A percentile compares a stretch with the other conserved stretches of the same genome.
Evolutionary conservation across 2,113 vertebrate genomes (phyloP).

Genomic region (Callorhinus ursinus): DNA sequence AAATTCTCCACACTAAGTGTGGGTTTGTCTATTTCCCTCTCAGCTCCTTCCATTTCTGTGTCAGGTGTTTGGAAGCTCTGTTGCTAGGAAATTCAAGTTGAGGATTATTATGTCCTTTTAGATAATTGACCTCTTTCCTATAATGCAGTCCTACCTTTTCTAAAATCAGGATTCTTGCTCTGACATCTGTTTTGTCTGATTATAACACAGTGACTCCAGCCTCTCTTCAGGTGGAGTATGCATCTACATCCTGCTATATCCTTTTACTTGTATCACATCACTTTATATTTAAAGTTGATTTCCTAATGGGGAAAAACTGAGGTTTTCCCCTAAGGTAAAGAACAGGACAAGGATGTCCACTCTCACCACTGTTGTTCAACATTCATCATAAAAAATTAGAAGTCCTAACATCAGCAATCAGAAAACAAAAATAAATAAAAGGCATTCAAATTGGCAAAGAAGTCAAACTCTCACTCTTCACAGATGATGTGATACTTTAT

Average conservation of each 20-base stretch:
- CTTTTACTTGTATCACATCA: not conserved
- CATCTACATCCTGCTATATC: not conserved
- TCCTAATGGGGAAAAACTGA: not conserved
- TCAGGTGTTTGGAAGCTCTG: not conserved
- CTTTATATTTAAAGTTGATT: not conserved
- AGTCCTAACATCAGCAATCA: too few species aligned
- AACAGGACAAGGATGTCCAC: too few species aligned
- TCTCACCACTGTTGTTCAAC: too few species aligned
- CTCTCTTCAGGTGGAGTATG: fast-evolving
- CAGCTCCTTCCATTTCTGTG: not conserved
- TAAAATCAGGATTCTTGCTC: not conserved
- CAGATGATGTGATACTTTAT: too few species aligned
- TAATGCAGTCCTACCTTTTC: not conserved
- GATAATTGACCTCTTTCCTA: not conserved
- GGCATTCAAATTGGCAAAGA: too few species aligned
- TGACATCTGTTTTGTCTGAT: not conserved
- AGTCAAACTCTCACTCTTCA: too few species aligned
- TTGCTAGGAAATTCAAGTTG: not conserved
- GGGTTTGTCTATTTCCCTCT: not conserved
- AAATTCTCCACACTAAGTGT: not conserved
- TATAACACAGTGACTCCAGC: fast-evolving
- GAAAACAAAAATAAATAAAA: too few species aligned
- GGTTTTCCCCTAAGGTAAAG: too few species aligned
- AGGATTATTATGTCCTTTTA: not conserved
- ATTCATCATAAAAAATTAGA: too few species aligned